Evolutionary conservation across 1,140 invertebrate genomes (phyloP).

Genomic region (Bombus sibiricus): DNA sequence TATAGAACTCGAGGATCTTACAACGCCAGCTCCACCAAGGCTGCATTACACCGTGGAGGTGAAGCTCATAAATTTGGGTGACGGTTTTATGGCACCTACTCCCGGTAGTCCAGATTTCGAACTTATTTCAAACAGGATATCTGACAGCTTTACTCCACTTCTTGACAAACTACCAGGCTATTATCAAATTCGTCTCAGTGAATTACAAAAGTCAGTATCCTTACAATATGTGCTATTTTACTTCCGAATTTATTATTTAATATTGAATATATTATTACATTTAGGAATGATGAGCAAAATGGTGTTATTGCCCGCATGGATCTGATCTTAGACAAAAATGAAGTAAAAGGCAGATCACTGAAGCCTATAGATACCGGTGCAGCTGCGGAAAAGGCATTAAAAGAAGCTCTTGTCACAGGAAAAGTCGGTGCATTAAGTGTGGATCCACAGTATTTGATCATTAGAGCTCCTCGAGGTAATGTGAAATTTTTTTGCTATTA

Average conservation of each 20-base stretch:
- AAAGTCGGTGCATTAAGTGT: conserved; percentile 90
- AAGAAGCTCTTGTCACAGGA: conserved; percentile 87
- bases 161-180: conserved; percentile 89
- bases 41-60: conserved; percentile 88
- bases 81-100: conserved; percentile 88
- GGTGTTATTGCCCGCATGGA: conserved; percentile 87
- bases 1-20: conserved; percentile 81
- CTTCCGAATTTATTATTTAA: background rate
- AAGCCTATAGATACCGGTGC: conserved; percentile 80
- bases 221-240: background rate
- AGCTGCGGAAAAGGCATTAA: conserved; percentile 82
- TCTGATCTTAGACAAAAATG: conserved; percentile 86
- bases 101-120: conserved; percentile 88
- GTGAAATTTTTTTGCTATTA: background rate
- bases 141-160: conserved; percentile 85
- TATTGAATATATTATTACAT: conserved; percentile 7
- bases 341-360: conserved; percentile 84
- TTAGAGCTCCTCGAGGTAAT: conserved; percentile 84
- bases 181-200: conserved; percentile 86
- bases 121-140: conserved; percentile 87
- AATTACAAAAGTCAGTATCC: conserved; percentile 86
- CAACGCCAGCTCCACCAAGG: conserved; percentile 85
- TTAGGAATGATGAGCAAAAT: conserved; percentile 81
- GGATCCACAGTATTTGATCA: conserved; percentile 89
- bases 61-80: conserved; percentile 89